Evolutionary conservation across 2,113 vertebrate species (phyloP), one percentile per base, ranked within the genome.

Genomic region (Chaetodon trifascialis): DNA sequence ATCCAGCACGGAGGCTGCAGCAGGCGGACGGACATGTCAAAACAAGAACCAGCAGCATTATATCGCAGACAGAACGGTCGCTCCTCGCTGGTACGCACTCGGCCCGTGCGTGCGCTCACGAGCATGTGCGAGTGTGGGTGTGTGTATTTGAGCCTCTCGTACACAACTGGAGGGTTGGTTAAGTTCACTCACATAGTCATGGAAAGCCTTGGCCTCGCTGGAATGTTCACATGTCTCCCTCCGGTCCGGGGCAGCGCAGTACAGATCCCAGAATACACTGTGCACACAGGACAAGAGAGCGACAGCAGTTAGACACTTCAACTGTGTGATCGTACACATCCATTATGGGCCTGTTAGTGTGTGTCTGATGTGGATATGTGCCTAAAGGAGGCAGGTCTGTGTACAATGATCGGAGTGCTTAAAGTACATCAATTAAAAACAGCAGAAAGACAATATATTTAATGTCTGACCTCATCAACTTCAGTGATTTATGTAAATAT

Each of bases 241-340:
- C 91, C 97, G 96, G 93, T 98, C 97, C 0, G 97, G 97, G 3
- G 97, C 97, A 0, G 97, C 96, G 34, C 97, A 97, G 94, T 97
- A 98, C 86, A 98, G 95, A 93, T 98, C 97, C 97, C 97, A 97
- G 94, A 97, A 98, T 83, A 97, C 97, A 49, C 97, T 97, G 91
- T 75, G 82, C 82, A 88, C 85, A 89, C 73, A 87, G 80, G 84
- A 86, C 80, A 80, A 88, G 84, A 88, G 76, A 84, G 86, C n/a
- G 59, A 84, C 85, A 84, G 65, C 25, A 83, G 79, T 93, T 67
- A 92, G 83, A 86, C 84, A 74, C 76, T 79, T 86, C 19, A 34
- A 49, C 36, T 42, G 51, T 65, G 59, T 10, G 66, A 56, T 62
- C 17, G 74, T 15, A 68, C 21, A 85, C 70, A 65, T 10, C 30